These are phyloP conservation scores for Carollia perspicillata DNA, from an alignment of 2,113 vertebrate species.

Conservation along the genomic window DNA sequence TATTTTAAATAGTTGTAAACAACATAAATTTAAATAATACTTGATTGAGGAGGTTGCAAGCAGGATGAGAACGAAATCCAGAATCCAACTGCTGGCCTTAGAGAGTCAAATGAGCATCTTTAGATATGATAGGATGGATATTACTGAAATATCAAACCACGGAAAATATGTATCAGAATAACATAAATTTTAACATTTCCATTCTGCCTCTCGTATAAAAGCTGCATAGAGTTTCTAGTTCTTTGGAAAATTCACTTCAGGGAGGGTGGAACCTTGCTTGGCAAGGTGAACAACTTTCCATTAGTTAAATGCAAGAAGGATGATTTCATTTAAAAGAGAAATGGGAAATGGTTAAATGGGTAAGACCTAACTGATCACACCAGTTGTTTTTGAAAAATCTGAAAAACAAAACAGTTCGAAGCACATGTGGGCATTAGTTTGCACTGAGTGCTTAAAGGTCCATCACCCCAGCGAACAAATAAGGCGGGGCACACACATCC, in stretches of 20 bases:
- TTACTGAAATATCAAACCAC: slow-evolving; percentile 51
- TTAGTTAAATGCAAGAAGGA: slow-evolving; percentile 77
- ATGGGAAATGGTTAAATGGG: slow-evolving; percentile 75
- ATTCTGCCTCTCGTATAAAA: slow-evolving; percentile 62
- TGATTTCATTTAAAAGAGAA: slow-evolving; percentile 79
- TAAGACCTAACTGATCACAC: slow-evolving; percentile 12
- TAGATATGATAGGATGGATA: background rate
- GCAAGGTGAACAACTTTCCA: slow-evolving; percentile 80
- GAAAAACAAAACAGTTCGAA: slow-evolving; percentile 25
- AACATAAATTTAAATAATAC: slow-evolving; percentile 7
- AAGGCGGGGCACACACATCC: background rate
- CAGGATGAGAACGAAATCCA: background rate
- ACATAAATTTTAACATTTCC: slow-evolving; percentile 73
- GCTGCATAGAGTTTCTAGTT: slow-evolving; percentile 72
- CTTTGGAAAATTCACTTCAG: slow-evolving; percentile 78
- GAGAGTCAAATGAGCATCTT: background rate
- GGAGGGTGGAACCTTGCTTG: slow-evolving; percentile 78
- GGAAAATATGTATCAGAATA: slow-evolving; percentile 71
- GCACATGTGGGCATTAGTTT: background rate
- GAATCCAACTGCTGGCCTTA: background rate
- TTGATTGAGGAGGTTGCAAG: background rate
- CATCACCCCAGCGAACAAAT: background rate
- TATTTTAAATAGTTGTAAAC: slow-evolving; percentile 10
- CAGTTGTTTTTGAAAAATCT: background rate
- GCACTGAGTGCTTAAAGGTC: background rate